A percentile compares a stretch with the other conserved stretches of the same genome.
Evolutionary conservation across 2,113 vertebrate species (phyloP).

Genomic region (Anguilla rostrata): DNA sequence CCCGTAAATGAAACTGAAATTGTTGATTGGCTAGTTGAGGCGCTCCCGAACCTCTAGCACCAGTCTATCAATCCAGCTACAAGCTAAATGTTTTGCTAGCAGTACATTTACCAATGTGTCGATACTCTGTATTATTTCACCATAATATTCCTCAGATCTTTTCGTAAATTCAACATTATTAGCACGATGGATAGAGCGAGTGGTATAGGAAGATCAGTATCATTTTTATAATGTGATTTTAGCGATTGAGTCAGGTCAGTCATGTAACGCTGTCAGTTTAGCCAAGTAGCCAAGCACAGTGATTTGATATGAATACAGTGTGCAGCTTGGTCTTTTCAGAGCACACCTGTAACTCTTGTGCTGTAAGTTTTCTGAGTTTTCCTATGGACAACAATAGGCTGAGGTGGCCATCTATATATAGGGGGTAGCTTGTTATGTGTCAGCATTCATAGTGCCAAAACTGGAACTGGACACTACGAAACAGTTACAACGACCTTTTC

Average conservation of each 20-base stretch:
- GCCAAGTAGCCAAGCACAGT: not conserved
- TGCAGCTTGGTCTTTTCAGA: no score
- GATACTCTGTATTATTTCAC: no score
- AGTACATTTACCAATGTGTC: not conserved
- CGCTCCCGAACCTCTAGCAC: not conserved
- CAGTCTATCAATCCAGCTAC: not conserved
- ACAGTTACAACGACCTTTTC: no score
- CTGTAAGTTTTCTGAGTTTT: not conserved
- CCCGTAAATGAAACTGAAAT: not conserved
- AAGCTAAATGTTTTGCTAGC: not conserved
- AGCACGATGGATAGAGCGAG: not conserved
- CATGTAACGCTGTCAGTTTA: not conserved
- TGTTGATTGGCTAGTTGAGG: not conserved
- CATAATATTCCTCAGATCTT: not conserved
- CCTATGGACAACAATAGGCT: not conserved
- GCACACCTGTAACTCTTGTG: no score
- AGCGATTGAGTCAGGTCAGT: not conserved
- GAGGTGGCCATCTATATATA: not conserved
- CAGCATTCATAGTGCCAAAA: not conserved
- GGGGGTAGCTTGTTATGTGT: not conserved
- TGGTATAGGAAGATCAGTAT: not conserved
- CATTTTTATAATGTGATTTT: not conserved
- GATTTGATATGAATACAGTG: not conserved
- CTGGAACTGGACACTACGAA: not conserved
- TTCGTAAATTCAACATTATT: not conserved